Base-by-base conservation (phyloP, 1,140 invertebrate genomes). In the Gryon sp. region DNA sequence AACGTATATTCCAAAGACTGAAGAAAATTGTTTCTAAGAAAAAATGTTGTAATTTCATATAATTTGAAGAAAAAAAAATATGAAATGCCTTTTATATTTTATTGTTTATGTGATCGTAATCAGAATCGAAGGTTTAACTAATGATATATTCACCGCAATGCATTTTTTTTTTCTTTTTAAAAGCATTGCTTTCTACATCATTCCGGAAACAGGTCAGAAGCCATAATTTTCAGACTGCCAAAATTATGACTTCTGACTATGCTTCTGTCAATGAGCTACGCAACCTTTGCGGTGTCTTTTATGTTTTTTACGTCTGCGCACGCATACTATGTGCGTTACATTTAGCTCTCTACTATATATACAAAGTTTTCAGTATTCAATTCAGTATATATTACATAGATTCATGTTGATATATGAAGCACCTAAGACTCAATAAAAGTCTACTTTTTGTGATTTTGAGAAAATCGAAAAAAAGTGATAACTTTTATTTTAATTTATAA, bases 231-330 rank as follows among this genome's bases (percentile, higher is more conserved):
- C 11, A 24, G 22, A 28, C n/a, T 26, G 19, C 32, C 30, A 65
- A 65, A 73, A 63, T 73, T 73, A 73, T 65, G 50, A 73, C 69
- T 73, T 73, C 59, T 63, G 50, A 50, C 59, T 65, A 59, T 36
- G 52, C 69, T 59, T 73, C 69, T 73, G 69, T 73, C 69, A 59
- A 73, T 65, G 59, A 65, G 36, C n/a, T 48, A 34, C 1, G 52
- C 50, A 59, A 62, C 69, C 52, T 73, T 59, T 43, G 59, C 60
- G 50, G 69, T 73, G 40, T 73, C 69, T 73, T 73, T 73, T 52
- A 73, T 65, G 69, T 73, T 52, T 65, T 73, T 52, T 59, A 65
- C 34, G 69, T 73, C 69, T 65, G 60, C 69, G 43, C 40, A 41
- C 46, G 38, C 57, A 57, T 57, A 50, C 26, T 50, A 50, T 43